These are phyloP conservation scores for Styela clava DNA, from an alignment of 23 tunicate genomes.

Conservation along the genomic window DNA sequence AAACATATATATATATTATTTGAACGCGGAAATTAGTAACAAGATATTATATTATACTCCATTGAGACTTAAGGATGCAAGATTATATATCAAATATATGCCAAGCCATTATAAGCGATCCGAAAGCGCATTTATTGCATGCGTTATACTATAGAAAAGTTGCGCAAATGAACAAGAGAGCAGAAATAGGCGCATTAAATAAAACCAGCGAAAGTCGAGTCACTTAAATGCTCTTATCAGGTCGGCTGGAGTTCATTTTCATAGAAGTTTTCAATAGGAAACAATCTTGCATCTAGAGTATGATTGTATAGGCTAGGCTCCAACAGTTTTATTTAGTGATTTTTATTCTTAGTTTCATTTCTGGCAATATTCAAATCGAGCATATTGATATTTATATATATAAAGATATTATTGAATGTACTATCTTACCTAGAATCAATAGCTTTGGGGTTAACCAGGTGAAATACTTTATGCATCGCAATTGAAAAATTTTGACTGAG, in stretches of 20 bases:
- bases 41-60: too few relatives aligned
- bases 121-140: too few relatives aligned
- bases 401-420: neutral
- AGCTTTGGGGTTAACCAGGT: conserved; percentile 60
- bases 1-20: neutral
- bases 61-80: neutral
- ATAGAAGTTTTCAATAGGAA: neutral
- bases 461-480: conserved; percentile 75
- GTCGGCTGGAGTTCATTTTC: neutral
- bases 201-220: too few relatives aligned
- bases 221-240: neutral
- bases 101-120: neutral
- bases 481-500: conserved; percentile 48
- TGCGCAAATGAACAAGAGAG: neutral
- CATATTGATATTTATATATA: neutral
- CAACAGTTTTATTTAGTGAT: neutral
- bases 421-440: conserved; percentile 23
- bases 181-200: too few relatives aligned
- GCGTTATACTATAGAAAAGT: neutral
- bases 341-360: neutral
- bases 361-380: neutral
- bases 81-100: neutral
- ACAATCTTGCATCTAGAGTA: neutral
- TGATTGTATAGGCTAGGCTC: neutral
- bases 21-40: neutral